Percentiles rank a stretch among this genome's conserved stretches.
Evolutionary conservation across 1,140 invertebrate genomes (phyloP).

Genomic region (Drosophila nasuta): DNA sequence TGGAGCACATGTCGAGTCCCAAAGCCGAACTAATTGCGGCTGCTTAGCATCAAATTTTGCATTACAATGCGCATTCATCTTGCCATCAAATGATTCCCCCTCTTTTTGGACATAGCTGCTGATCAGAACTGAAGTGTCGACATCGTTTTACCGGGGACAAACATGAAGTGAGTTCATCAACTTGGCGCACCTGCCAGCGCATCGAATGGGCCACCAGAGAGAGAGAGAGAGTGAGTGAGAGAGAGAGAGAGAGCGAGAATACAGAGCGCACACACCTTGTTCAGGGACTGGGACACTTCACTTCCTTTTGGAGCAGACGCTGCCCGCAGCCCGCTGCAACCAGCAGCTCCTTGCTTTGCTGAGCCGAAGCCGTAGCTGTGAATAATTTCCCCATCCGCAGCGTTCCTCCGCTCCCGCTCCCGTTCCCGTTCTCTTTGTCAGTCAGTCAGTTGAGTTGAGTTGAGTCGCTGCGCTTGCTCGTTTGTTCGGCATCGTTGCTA

Average conservation of each 20-base stretch:
- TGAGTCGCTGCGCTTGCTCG: conserved; percentile 51
- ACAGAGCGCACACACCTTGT: conserved; percentile 62
- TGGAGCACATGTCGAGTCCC: conserved; percentile 27
- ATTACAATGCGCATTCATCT: conserved; percentile 66
- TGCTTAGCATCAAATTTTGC: conserved; percentile 53
- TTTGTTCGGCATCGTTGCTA: conserved; percentile 82
- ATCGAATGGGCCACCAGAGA: conserved; percentile 49
- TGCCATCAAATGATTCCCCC: conserved; percentile 53
- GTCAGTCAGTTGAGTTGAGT: background rate
- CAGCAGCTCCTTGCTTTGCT: conserved; percentile 52
- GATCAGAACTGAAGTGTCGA: conserved; percentile 49
- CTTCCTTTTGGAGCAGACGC: conserved; percentile 32
- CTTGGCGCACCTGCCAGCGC: conserved; percentile 65
- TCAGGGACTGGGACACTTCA: conserved; percentile 42
- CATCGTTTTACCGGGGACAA: conserved; percentile 30
- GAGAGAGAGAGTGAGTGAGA: too few species aligned
- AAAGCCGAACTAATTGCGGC: conserved; percentile 47
- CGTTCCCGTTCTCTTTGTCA: background rate
- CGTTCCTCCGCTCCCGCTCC: background rate
- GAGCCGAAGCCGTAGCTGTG: conserved; percentile 71
- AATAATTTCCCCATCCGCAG: conserved; percentile 81
- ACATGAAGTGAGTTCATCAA: conserved; percentile 42
- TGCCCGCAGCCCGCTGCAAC: conserved; percentile 1
- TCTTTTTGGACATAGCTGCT: background rate
- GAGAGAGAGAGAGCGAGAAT: background rate